These are phyloP conservation scores for Ibidorhyncha struthersii DNA, from an alignment of 2,113 vertebrate species.

Conservation along the genomic window DNA sequence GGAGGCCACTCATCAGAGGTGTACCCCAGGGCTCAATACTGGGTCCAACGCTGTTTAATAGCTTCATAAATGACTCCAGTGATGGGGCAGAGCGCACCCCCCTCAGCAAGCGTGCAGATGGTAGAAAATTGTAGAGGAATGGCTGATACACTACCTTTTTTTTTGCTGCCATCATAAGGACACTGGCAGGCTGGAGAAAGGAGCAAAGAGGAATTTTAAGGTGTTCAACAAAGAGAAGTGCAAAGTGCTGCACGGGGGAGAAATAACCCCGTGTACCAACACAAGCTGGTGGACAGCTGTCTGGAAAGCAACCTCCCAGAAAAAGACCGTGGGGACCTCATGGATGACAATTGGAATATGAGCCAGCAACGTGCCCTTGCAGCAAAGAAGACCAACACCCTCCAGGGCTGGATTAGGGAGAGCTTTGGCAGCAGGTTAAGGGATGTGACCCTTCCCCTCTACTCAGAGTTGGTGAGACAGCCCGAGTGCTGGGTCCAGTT, in stretches of 20 bases:
- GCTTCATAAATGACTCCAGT: not conserved
- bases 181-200: not conserved
- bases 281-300: not conserved
- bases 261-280: not conserved
- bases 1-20: not conserved
- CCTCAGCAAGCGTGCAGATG: not conserved
- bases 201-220: not conserved
- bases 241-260: not conserved
- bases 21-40: not conserved
- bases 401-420: not conserved
- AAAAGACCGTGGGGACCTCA: not conserved
- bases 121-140: not conserved
- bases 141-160: not conserved
- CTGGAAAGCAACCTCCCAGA: not conserved
- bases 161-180: not conserved
- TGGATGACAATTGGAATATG: not conserved
- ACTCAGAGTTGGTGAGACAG: accelerated
- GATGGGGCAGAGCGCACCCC: not conserved
- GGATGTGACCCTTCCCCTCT: not conserved
- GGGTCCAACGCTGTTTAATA: not conserved
- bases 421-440: not conserved
- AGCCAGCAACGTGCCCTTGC: not conserved
- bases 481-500: not conserved
- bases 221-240: not conserved
- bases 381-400: not conserved